Conservation (phyloP, 2,113 vertebrate species). For the Nothoprocta pentlandii region DNA sequence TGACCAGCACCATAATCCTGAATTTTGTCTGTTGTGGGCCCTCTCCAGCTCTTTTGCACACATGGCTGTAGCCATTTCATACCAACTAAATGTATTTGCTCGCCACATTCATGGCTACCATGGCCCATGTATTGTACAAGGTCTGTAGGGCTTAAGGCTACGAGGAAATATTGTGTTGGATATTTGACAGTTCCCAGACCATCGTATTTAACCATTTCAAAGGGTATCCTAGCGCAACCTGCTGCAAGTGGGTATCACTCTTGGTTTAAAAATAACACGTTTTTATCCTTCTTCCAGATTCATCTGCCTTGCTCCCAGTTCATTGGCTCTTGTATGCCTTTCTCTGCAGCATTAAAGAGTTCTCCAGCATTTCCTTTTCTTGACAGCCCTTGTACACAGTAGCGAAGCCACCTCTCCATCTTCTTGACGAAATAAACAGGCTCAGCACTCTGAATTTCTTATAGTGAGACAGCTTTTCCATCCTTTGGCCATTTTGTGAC, state of each 20-base stretch:
- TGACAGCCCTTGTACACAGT: constrained; percentile 12
- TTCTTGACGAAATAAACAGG: neutral
- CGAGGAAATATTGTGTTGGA: neutral
- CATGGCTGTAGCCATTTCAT: neutral
- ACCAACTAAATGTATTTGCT: neutral
- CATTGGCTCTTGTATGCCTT: neutral
- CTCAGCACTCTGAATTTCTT: neutral
- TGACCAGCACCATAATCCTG: neutral
- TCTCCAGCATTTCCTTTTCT: constrained; percentile 11
- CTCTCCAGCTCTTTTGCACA: neutral
- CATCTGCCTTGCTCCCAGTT: neutral
- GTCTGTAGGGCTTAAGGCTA: rapidly evolving
- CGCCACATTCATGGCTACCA: neutral
- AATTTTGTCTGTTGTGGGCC: neutral
- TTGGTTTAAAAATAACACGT: neutral
- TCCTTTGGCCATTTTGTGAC: neutral
- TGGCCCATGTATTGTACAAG: neutral
- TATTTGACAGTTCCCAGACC: rapidly evolving
- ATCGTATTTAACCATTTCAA: neutral
- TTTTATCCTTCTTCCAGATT: neutral
- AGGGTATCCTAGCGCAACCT: neutral
- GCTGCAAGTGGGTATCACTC: neutral
- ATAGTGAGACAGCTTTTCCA: neutral
- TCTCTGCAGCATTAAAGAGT: rapidly evolving
- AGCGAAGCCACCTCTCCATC: constrained; percentile 51